Evolutionary conservation across 1,140 invertebrate species (phyloP).

Genomic region (Drosophila miranda): DNA sequence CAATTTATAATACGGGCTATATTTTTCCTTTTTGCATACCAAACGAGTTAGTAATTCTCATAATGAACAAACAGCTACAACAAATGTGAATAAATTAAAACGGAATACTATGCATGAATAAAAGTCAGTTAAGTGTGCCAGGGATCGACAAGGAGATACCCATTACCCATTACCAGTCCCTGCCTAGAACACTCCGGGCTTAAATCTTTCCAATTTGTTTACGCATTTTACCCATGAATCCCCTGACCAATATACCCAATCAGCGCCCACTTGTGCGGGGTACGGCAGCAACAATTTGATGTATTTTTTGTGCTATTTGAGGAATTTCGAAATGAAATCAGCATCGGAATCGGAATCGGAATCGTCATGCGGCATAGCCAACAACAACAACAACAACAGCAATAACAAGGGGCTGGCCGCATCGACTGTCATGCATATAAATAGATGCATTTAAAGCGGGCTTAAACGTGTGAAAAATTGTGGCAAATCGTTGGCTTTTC

Average conservation of each 20-base stretch:
- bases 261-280: neutral
- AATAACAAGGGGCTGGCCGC: conserved; percentile 12
- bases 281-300: conserved; percentile 13
- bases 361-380: too few species aligned
- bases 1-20: conserved; percentile 39
- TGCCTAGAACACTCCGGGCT: too few species aligned
- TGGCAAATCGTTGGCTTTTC: conserved; percentile 23
- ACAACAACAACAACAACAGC: conserved; percentile 31
- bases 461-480: conserved; percentile 56
- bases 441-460: conserved; percentile 54
- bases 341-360: neutral
- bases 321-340: conserved; percentile 43
- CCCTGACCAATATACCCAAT: neutral
- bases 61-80: conserved; percentile 43
- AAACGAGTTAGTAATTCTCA: conserved; percentile 59
- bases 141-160: conserved; percentile 5
- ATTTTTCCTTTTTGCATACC: conserved; percentile 45
- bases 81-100: conserved; percentile 54
- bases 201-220: too few species aligned
- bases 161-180: neutral
- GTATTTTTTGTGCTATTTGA: conserved; percentile 37
- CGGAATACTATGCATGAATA: conserved; percentile 30
- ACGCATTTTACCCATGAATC: too few species aligned
- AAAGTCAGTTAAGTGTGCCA: conserved; percentile 6
- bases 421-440: conserved; percentile 44